phyloP scores from a whole-genome alignment of 2,797 vertebrate species.

The Microtus californicus region DNA sequence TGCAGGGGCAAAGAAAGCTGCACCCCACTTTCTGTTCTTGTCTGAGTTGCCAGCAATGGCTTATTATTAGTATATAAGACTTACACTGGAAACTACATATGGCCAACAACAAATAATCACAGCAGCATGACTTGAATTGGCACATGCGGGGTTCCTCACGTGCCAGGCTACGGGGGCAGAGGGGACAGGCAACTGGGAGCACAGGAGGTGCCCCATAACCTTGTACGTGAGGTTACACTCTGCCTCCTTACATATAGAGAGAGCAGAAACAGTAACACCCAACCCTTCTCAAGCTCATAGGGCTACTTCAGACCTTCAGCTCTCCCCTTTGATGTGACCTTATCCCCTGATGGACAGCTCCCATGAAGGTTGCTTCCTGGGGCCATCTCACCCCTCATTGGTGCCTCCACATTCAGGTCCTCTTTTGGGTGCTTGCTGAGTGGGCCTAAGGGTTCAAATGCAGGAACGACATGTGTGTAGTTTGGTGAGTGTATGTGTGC shows the following conservation, averaged over 20 bases:
- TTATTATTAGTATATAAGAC: rapidly evolving
- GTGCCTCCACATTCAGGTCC: background rate
- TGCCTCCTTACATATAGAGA: background rate
- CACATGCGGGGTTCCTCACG: rapidly evolving
- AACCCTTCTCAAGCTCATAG: background rate
- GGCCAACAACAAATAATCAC: rapidly evolving
- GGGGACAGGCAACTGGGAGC: background rate
- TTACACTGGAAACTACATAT: background rate
- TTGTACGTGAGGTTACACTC: background rate
- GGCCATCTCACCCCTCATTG: background rate
- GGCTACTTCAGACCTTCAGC: background rate
- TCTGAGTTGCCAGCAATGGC: rapidly evolving
- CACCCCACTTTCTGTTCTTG: background rate
- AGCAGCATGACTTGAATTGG: background rate
- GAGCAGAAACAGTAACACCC: too few relatives aligned
- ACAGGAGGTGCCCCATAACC: background rate
- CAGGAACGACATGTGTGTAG: background rate
- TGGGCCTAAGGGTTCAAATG: background rate
- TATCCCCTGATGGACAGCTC: background rate
- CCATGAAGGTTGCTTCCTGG: background rate
- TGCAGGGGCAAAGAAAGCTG: background rate
- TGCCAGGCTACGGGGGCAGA: background rate
- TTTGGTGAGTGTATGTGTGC: too few relatives aligned
- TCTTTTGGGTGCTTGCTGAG: too few relatives aligned
- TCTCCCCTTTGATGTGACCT: rapidly evolving